A percentile compares a stretch with the other conserved stretches of the same genome.
Conservation (phyloP, 2,113 vertebrate genomes). For the Stigmatopora nigra region DNA sequence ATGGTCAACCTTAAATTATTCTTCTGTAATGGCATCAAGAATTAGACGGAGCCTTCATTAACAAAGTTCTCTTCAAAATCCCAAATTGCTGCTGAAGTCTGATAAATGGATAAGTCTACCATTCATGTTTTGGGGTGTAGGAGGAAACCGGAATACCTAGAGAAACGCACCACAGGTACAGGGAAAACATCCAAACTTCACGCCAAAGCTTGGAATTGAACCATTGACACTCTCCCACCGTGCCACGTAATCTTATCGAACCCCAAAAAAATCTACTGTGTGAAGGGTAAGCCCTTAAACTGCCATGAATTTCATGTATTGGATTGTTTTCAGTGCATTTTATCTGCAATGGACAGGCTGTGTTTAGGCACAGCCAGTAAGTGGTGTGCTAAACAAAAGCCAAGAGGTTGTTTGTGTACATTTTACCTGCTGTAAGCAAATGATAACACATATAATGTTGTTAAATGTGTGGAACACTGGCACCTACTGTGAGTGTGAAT, state of each 20-base stretch:
- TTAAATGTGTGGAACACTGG: slow-evolving; percentile 24
- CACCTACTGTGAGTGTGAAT: slow-evolving; percentile 6
- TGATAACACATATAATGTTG: slow-evolving; percentile 16
- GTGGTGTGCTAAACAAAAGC: slow-evolving; percentile 2
- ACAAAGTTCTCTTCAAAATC: no score
- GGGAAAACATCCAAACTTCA: no score
- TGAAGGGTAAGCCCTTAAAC: not conserved
- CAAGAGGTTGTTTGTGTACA: slow-evolving; percentile 5
- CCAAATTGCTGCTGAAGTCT: no score
- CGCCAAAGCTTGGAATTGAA: no score
- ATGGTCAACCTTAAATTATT: no score
- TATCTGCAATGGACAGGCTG: slow-evolving; percentile 12
- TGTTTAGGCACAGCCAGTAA: not conserved
- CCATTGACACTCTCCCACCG: no score
- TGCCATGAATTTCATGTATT: slow-evolving; percentile 4
- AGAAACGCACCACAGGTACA: no score
- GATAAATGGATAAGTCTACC: no score
- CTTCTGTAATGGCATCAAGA: no score
- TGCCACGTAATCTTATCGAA: not conserved
- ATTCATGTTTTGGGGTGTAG: no score
- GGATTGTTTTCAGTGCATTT: not conserved
- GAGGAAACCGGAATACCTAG: no score
- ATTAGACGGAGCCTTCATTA: no score
- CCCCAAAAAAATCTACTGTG: not conserved
- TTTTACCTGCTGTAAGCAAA: slow-evolving; percentile 10